phyloP scores from a whole-genome alignment of 2,113 vertebrate species.

The Tretioscincus oriximinensis region DNA sequence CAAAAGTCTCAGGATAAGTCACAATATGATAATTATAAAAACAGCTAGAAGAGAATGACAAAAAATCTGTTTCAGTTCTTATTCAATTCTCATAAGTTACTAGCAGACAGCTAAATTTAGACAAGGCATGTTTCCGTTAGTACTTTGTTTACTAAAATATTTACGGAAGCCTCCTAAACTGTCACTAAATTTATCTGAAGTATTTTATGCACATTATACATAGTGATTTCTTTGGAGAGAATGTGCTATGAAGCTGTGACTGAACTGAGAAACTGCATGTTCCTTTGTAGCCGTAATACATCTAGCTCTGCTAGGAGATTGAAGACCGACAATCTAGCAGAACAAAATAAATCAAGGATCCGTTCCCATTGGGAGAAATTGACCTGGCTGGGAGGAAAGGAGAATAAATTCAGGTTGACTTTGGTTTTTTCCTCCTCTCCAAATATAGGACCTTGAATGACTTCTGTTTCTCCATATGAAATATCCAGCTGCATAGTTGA shows the following conservation, averaged over 20 bases:
- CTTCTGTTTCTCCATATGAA: too few species aligned
- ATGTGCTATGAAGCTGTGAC: not conserved
- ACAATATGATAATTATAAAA: too few species aligned
- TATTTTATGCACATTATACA: not conserved
- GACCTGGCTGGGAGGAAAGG: too few species aligned
- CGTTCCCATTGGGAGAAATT: too few species aligned
- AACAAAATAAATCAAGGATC: not conserved
- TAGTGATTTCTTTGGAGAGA: not conserved
- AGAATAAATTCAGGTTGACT: too few species aligned
- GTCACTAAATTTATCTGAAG: not conserved
- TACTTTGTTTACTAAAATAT: not conserved
- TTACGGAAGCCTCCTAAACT: not conserved
- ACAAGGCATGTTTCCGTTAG: not conserved
- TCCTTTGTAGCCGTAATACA: not conserved
- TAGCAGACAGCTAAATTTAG: not conserved
- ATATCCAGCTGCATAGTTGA: too few species aligned
- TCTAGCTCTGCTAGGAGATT: not conserved
- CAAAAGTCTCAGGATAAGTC: too few species aligned
- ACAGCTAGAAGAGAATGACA: too few species aligned
- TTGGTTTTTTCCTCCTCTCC: too few species aligned
- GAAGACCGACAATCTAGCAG: slow-evolving; percentile 12
- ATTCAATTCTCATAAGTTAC: not conserved
- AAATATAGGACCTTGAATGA: too few species aligned
- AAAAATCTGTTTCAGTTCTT: not conserved
- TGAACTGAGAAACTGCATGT: slow-evolving; percentile 12